These are phyloP conservation scores for Augochlorella aurata DNA, from an alignment of 2,888 invertebrate genomes.

Conservation along the genomic window DNA sequence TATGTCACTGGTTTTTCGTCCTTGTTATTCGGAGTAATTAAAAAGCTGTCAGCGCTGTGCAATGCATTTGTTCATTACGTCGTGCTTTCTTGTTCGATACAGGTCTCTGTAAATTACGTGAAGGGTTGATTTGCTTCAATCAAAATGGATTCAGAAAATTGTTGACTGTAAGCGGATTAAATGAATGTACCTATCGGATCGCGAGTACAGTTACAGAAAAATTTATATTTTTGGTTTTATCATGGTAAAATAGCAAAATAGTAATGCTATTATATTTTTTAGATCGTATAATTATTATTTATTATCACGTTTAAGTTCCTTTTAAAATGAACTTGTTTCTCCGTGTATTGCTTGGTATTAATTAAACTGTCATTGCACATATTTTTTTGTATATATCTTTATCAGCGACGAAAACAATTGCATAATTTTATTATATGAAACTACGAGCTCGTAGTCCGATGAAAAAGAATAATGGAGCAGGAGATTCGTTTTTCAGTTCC, in stretches of 20 bases:
- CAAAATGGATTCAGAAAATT: background rate
- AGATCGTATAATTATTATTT: background rate
- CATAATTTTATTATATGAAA: too few relatives aligned
- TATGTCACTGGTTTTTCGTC: background rate
- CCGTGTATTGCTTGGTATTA: too few relatives aligned
- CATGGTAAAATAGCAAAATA: too few relatives aligned
- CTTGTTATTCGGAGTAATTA: background rate
- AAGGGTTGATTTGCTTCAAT: background rate
- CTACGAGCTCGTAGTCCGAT: background rate
- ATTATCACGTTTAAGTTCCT: background rate
- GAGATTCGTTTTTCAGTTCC: background rate
- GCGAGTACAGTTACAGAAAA: background rate
- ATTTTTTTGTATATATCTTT: background rate
- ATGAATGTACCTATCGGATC: background rate
- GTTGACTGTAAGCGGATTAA: background rate
- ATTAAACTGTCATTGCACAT: background rate
- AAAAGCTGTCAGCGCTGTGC: background rate
- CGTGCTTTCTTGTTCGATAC: background rate
- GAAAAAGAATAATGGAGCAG: background rate
- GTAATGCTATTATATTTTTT: background rate
- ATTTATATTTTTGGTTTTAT: background rate
- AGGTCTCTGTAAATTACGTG: background rate
- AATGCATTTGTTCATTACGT: background rate
- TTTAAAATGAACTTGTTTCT: background rate
- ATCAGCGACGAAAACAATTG: background rate